Evolutionary conservation across 2,797 vertebrate genomes (phyloP).

Genomic region (Ptychobarbus kaznakovi): DNA sequence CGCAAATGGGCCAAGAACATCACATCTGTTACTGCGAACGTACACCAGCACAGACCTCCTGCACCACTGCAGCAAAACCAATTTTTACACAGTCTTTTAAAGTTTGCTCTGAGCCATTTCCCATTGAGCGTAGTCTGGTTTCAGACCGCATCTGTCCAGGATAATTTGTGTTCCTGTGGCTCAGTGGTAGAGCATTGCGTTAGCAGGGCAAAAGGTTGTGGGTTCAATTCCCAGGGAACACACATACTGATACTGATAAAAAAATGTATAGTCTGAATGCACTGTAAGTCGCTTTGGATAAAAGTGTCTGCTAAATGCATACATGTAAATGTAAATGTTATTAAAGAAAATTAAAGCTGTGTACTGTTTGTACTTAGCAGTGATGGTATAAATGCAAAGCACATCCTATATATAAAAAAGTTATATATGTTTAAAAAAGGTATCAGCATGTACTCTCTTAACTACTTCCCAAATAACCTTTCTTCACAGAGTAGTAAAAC

Average conservation of each 20-base stretch:
- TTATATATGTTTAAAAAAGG: background rate
- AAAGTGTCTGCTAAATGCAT: too few relatives aligned
- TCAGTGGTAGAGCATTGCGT: too few relatives aligned
- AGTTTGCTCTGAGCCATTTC: background rate
- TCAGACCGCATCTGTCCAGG: background rate
- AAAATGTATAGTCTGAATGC: too few relatives aligned
- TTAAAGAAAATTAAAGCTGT: background rate
- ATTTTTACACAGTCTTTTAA: constrained; percentile 24
- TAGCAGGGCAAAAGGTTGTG: too few relatives aligned
- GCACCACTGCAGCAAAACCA: background rate
- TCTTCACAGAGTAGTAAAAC: background rate
- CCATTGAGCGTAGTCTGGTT: background rate
- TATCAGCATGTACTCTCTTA: background rate
- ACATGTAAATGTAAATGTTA: background rate
- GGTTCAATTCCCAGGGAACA: too few relatives aligned
- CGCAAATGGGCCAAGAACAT: constrained; percentile 47
- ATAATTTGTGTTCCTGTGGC: background rate
- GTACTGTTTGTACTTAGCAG: background rate
- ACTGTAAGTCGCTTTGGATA: too few relatives aligned
- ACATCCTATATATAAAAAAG: background rate
- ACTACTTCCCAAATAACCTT: background rate
- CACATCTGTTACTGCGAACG: constrained; percentile 47
- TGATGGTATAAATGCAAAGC: background rate
- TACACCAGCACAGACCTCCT: constrained; percentile 22
- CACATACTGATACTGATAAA: too few relatives aligned